phyloP scores from a whole-genome alignment of 2,888 invertebrate genomes.

The Criorhina ranunculi region DNA sequence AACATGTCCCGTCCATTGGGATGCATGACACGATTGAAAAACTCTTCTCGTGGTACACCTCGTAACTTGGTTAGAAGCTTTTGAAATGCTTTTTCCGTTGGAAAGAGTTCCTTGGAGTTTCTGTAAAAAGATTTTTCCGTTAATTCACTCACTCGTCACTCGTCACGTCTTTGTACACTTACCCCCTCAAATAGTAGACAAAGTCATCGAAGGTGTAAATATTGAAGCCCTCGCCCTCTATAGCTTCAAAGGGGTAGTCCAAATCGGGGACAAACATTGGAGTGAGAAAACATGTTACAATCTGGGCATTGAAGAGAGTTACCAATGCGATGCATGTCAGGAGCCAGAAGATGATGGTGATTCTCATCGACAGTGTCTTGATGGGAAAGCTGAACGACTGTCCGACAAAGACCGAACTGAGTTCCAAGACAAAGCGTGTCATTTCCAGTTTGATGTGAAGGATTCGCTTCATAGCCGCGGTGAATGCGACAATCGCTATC shows the following conservation, averaged over 20 bases:
- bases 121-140: neutral
- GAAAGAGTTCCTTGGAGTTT: constrained; percentile 57
- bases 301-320: constrained; percentile 61
- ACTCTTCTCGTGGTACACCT: constrained; percentile 51
- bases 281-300: constrained; percentile 55
- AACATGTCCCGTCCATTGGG: constrained; percentile 67
- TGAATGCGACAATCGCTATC: constrained; percentile 7
- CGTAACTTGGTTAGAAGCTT: constrained; percentile 31
- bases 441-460: constrained; percentile 32
- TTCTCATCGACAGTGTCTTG: constrained; percentile 31
- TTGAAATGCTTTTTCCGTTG: constrained; percentile 53
- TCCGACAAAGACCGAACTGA: constrained; percentile 50
- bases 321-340: constrained; percentile 46
- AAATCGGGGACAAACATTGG: constrained; percentile 34
- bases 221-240: constrained; percentile 30
- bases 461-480: constrained; percentile 11
- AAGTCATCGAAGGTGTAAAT: constrained; percentile 59
- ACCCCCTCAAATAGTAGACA: constrained; percentile 56
- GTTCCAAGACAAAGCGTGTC: constrained; percentile 27
- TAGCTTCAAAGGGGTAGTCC: constrained; percentile 55
- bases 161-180: no score
- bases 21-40: constrained; percentile 48
- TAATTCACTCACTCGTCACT: no score
- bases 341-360: constrained; percentile 48
- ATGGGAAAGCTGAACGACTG: constrained; percentile 46